Percentiles rank a stretch among this genome's conserved stretches.
phyloP scores from a whole-genome alignment of 2,113 vertebrate species.

The Gorsachius goisagi region DNA sequence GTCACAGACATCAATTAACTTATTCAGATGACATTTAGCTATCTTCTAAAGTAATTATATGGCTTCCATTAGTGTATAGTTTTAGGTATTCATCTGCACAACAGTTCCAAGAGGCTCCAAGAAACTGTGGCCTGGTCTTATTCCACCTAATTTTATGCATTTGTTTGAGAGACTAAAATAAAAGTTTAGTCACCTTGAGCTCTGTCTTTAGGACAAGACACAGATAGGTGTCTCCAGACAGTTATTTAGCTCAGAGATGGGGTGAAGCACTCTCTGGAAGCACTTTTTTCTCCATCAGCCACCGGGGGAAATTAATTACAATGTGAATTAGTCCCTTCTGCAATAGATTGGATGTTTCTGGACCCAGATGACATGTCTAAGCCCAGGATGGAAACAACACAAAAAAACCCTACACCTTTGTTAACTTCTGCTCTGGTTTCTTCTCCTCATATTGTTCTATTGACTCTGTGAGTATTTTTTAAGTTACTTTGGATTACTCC shows the following conservation, averaged over 20 bases:
- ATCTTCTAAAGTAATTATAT: neutral
- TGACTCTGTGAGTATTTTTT: neutral
- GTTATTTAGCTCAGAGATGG: neutral
- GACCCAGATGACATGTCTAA: accelerated
- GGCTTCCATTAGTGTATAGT: neutral
- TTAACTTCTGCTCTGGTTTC: neutral
- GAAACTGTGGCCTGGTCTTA: neutral
- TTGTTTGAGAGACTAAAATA: neutral
- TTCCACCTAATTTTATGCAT: neutral
- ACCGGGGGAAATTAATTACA: neutral
- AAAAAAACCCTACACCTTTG: accelerated
- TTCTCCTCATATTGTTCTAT: neutral
- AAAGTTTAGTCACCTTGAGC: neutral
- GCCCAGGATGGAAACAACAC: neutral
- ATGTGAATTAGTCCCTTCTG: neutral
- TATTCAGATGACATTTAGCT: neutral
- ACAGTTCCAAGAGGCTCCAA: neutral
- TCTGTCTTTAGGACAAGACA: neutral
- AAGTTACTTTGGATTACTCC: neutral
- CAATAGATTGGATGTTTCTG: neutral
- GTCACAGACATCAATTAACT: neutral
- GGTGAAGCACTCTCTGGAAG: neutral
- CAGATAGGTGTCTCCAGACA: neutral
- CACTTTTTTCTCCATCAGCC: neutral
- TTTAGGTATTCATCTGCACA: neutral